Conservation (phyloP, 2,888 invertebrate genomes). For the Harpalus rubripes region DNA sequence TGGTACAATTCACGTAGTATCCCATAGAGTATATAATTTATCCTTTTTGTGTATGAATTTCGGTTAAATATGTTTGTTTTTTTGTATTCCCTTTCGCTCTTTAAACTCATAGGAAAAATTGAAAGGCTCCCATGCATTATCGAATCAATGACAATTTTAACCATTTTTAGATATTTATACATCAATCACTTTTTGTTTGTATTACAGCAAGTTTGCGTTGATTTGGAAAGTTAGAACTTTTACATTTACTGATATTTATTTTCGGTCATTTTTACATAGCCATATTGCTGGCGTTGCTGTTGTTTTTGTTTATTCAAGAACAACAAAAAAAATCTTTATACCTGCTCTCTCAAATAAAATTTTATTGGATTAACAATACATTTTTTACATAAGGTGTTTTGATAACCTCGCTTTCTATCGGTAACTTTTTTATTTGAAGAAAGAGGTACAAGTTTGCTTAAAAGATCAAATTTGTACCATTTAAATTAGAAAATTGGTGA, state of each 20-base stretch:
- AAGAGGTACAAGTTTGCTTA: no score
- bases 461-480: no score
- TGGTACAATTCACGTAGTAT: conserved; percentile 18
- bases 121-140: conserved; percentile 5
- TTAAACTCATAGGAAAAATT: conserved; percentile 36
- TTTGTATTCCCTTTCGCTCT: conserved; percentile 35
- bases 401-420: no score
- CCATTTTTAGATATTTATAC: conserved; percentile 34
- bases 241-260: conserved; percentile 14
- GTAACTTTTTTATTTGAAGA: no score
- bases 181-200: conserved; percentile 38
- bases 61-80: conserved; percentile 42
- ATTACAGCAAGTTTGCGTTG: conserved; percentile 1
- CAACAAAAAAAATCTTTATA: no score
- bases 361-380: no score
- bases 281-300: background rate
- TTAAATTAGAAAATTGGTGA: no score
- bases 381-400: no score
- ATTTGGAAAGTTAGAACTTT: conserved; percentile 2
- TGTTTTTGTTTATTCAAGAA: no score
- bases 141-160: conserved; percentile 35
- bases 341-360: no score
- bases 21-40: conserved; percentile 26
- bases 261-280: conserved; percentile 14
- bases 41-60: conserved; percentile 32